Evolutionary conservation across 2,113 vertebrate species (phyloP).

Genomic region (Thalassoma bifasciatum): DNA sequence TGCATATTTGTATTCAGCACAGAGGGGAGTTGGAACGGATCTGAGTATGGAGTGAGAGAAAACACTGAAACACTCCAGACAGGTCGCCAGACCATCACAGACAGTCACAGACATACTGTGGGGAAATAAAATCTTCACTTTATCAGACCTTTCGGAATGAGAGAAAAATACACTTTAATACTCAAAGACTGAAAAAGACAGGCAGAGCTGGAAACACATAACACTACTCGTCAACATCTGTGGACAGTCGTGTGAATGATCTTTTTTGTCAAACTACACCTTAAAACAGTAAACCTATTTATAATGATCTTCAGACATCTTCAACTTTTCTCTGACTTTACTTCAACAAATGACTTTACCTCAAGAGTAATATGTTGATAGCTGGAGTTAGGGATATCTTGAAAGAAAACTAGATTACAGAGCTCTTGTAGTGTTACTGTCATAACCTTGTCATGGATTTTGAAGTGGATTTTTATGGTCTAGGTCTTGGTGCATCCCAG

Average conservation of each 20-base stretch:
- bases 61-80: slow-evolving; percentile 11
- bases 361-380: background rate
- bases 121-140: slow-evolving; percentile 24
- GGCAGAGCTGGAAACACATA: background rate
- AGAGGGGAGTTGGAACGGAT: slow-evolving; percentile 3
- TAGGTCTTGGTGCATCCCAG: no score
- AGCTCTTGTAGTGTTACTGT: no score
- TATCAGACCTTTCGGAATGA: background rate
- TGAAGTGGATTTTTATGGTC: no score
- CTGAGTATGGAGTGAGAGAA: slow-evolving; percentile 19
- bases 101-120: slow-evolving; percentile 25
- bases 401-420: no score
- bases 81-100: slow-evolving; percentile 35
- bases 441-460: no score
- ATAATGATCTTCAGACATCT: no score
- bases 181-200: background rate
- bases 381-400: background rate
- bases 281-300: no score
- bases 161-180: background rate
- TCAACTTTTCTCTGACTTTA: no score
- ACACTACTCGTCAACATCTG: background rate
- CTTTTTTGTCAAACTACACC: no score
- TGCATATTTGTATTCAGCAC: slow-evolving; percentile 53
- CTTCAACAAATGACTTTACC: no score
- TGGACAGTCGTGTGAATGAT: background rate